A percentile compares a stretch with the other conserved stretches of the same genome.
Conservation (phyloP, 23 tunicate species). For the Aplidium turbinatum region DNA sequence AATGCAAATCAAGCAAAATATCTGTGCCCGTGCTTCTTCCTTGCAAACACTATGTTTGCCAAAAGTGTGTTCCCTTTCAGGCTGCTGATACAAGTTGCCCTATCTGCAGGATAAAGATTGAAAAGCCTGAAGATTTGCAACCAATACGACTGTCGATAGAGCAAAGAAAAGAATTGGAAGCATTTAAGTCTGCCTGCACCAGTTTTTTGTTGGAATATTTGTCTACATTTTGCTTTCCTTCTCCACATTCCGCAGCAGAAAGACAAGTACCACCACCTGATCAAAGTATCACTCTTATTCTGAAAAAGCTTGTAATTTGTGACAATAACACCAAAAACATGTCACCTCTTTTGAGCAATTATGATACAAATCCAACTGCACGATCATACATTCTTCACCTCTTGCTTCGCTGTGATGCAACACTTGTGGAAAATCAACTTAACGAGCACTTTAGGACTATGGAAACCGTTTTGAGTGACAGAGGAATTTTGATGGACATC, state of each 20-base stretch:
- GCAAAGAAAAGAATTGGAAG: conserved; percentile 39
- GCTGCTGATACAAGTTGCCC: conserved; percentile 42
- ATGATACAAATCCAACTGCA: conserved; percentile 31
- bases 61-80: conserved; percentile 28
- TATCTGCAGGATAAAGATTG: conserved; percentile 25
- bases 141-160: conserved; percentile 25
- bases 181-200: conserved; percentile 45
- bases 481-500: conserved; percentile 21
- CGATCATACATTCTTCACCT: conserved; percentile 61
- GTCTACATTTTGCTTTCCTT: conserved; percentile 54
- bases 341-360: conserved; percentile 2
- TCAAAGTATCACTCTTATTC: conserved; percentile 4
- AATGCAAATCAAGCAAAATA: conserved; percentile 48
- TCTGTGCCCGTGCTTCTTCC: conserved; percentile 35
- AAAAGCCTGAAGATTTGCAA: not conserved
- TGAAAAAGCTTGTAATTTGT: conserved; percentile 41
- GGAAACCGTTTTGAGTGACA: conserved; percentile 6
- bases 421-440: conserved; percentile 23
- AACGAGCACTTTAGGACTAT: conserved; percentile 21
- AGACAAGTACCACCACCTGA: conserved; percentile 17
- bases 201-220: conserved; percentile 76
- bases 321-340: conserved; percentile 27
- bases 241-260: not conserved
- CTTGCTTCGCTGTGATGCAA: conserved; percentile 31
- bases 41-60: conserved; percentile 58